These are phyloP conservation scores for Myanophis thanlyinensis DNA, from an alignment of 2,113 vertebrate genomes.

Conservation along the genomic window DNA sequence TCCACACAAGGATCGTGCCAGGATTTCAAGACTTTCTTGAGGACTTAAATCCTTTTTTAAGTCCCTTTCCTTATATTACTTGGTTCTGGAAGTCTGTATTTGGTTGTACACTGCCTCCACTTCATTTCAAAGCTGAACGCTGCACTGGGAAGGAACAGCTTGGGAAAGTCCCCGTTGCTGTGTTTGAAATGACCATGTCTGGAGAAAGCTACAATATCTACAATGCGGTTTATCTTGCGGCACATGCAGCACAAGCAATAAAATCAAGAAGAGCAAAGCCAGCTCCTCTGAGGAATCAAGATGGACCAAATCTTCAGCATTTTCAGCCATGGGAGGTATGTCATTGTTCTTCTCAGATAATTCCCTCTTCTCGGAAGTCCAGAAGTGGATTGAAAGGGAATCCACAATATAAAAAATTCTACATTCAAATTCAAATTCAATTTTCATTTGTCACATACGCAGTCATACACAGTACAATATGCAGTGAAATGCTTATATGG, in stretches of 20 bases:
- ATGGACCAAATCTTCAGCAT: not conserved
- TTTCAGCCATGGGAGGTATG: not conserved
- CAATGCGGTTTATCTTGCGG: too few relatives aligned
- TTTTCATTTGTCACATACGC: too few relatives aligned
- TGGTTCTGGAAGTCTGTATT: not conserved
- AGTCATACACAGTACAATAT: too few relatives aligned
- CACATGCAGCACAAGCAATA: not conserved
- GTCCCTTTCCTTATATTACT: not conserved
- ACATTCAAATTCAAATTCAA: too few relatives aligned
- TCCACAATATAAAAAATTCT: too few relatives aligned
- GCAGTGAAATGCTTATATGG: too few relatives aligned
- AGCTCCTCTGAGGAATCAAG: not conserved
- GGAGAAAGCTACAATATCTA: too few relatives aligned
- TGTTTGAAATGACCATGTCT: not conserved
- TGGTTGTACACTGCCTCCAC: rapidly evolving
- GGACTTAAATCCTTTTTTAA: not conserved
- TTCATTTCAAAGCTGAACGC: not conserved
- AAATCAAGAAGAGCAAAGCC: not conserved
- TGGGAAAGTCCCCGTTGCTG: not conserved
- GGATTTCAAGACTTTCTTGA: not conserved
- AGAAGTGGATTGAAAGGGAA: too few relatives aligned
- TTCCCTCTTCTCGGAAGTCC: too few relatives aligned
- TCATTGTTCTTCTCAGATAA: too few relatives aligned
- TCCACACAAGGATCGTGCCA: not conserved
- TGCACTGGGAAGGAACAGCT: not conserved